A percentile compares a stretch with the other conserved stretches of the same genome.
Conservation (phyloP, 2,888 invertebrate genomes). For the Amphipoea oculea region DNA sequence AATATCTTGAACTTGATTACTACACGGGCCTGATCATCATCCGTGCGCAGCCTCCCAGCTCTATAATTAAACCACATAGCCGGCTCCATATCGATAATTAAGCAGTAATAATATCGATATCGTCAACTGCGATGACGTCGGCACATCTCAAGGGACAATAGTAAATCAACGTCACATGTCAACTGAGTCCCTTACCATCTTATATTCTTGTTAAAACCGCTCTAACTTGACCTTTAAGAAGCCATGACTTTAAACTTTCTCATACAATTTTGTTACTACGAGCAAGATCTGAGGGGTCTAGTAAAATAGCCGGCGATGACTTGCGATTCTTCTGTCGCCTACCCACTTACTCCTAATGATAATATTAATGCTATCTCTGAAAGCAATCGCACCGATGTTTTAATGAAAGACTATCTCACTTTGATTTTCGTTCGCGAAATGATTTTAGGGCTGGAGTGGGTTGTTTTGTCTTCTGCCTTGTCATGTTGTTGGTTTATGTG, state of each 20-base stretch:
- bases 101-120: constrained; percentile 70
- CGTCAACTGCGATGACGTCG: constrained; percentile 81
- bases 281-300: constrained; percentile 72
- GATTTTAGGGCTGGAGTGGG: constrained; percentile 28
- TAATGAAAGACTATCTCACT: constrained; percentile 67
- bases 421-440: constrained; percentile 59
- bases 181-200: constrained; percentile 82
- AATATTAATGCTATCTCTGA: constrained; percentile 88
- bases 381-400: constrained; percentile 82
- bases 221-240: constrained; percentile 71
- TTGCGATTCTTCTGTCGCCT: constrained; percentile 86
- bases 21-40: not conserved
- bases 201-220: constrained; percentile 77
- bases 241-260: constrained; percentile 72
- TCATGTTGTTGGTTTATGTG: not conserved
- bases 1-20: not conserved
- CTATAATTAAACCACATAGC: constrained; percentile 60
- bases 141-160: constrained; percentile 84
- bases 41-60: not conserved
- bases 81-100: constrained; percentile 65
- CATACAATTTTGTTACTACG: constrained; percentile 30
- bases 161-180: constrained; percentile 90
- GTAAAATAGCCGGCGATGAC: constrained; percentile 79
- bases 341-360: constrained; percentile 88
- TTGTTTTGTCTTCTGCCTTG: constrained; percentile 17